These are phyloP conservation scores for Onychostoma macrolepis DNA, from an alignment of 2,113 vertebrate genomes.

Conservation along the genomic window DNA sequence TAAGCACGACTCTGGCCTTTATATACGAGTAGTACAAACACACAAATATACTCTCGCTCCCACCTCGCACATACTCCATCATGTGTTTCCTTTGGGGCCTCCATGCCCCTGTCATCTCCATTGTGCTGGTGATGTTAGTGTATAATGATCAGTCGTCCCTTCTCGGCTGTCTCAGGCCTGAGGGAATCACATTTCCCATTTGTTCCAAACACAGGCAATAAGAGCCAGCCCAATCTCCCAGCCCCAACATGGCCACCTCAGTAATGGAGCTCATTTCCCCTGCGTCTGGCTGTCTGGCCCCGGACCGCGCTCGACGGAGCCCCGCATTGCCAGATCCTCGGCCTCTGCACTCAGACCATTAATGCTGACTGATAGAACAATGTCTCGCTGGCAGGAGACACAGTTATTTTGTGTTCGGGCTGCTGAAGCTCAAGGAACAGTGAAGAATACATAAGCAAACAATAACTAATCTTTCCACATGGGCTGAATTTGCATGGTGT, in stretches of 20 bases:
- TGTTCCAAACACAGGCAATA: conserved; percentile 47
- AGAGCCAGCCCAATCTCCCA: conserved; percentile 35
- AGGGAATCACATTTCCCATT: conserved; percentile 44
- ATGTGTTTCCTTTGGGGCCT: conserved; percentile 45
- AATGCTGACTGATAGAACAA: conserved; percentile 43
- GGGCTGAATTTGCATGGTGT: neutral
- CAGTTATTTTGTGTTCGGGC: conserved; percentile 12
- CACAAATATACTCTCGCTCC: conserved; percentile 39
- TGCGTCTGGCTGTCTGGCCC: conserved; percentile 35
- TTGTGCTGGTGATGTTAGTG: conserved; percentile 46
- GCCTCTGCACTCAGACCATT: conserved; percentile 15
- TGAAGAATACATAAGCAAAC: conserved; percentile 28
- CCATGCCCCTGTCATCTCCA: conserved; percentile 48
- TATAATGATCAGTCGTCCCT: conserved; percentile 38
- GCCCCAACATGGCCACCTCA: conserved; percentile 26
- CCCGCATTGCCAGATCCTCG: conserved; percentile 8
- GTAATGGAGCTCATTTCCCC: conserved; percentile 56
- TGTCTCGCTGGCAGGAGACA: conserved; percentile 4
- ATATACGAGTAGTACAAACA: conserved; percentile 12
- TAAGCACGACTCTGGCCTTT: conserved; percentile 9
- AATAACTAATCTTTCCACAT: neutral
- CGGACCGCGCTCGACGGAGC: neutral
- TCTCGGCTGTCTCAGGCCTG: conserved; percentile 29
- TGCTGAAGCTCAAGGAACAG: conserved; percentile 12
- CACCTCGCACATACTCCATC: conserved; percentile 44